Evolutionary conservation across 2,113 vertebrate species (phyloP), one percentile per base, ranked within the genome.

Genomic region (Nerophis lumbriciformis): DNA sequence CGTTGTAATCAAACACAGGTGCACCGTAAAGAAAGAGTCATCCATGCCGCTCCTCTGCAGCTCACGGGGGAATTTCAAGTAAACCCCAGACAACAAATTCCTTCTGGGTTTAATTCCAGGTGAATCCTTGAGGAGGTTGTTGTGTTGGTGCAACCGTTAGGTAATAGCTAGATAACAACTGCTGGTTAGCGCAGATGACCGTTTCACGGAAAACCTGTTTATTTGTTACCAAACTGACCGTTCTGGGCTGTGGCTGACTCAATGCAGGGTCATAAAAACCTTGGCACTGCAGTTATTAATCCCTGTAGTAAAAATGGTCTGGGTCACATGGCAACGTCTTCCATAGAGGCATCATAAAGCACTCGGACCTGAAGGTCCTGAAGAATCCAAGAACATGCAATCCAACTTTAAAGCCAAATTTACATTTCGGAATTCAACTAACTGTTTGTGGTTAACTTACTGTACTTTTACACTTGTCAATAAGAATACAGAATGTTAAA

Each of bases 1-100:
- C 53, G 13, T 12, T 28, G 6, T 80, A 79, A 85, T 79, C 42
- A 80, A 49, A 16, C 68, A 79, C 76, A 79, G 60, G 57, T 81
- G 75, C 47, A 37, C 45, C 5, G 28, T 36, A 45, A 75, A 66
- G 63, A 73, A 44, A 63, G 65, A 79, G 67, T 69, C 69, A 72
- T 77, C 59, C 9, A 48, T 48, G 73, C 37, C 16, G 59, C 58
- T 28, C 47, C 47, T 55, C 63, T 53, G 64, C 8, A 68, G 78
- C 77, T 71, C 63, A 73, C 61, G 19, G 42, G 71, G 60, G 59
- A 48, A 65, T 80, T 79, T 77, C 53, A 68, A 63, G 66, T 73
- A 66, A 88, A 83, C 72, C 53, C 37, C 64, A 71, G 71, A 61
- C 59, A 53, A 47, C 54, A 60, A 63, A 66, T 83, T 80, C 82